phyloP scores from a whole-genome alignment of 2,797 vertebrate species.

The Martes flavigula region DNA sequence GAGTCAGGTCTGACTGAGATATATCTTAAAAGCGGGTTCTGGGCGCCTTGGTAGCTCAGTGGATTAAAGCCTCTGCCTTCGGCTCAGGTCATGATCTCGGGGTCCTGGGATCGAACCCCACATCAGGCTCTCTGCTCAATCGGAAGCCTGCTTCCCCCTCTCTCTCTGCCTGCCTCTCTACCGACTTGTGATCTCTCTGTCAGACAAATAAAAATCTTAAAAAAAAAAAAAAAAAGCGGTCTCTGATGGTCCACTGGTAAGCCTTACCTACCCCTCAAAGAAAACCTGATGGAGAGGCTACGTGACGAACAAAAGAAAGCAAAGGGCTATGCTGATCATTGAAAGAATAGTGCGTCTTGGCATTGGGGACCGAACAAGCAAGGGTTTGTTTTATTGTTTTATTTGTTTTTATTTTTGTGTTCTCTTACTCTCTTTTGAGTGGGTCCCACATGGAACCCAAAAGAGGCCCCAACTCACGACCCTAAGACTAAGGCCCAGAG shows the following conservation, averaged over 20 bases:
- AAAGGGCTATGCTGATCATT: accelerated
- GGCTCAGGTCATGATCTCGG: too few species aligned
- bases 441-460: background rate
- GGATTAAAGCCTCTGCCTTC: too few species aligned
- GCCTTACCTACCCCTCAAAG: too few species aligned
- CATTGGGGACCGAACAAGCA: background rate
- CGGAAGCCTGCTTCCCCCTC: too few species aligned
- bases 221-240: background rate
- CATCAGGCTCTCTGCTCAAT: too few species aligned
- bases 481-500: background rate
- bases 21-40: background rate
- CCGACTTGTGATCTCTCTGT: too few species aligned
- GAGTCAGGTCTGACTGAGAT: background rate
- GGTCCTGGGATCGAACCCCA: too few species aligned
- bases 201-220: too few species aligned
- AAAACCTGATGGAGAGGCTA: too few species aligned
- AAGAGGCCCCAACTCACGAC: background rate
- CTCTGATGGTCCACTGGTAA: background rate
- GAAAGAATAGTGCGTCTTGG: accelerated
- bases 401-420: background rate
- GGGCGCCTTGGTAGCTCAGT: too few species aligned
- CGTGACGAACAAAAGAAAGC: accelerated
- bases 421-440: background rate
- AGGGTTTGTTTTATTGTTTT: background rate
- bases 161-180: too few species aligned